Conservation (phyloP, 1,140 invertebrate genomes). For the Aporrectodea caliginosa region DNA sequence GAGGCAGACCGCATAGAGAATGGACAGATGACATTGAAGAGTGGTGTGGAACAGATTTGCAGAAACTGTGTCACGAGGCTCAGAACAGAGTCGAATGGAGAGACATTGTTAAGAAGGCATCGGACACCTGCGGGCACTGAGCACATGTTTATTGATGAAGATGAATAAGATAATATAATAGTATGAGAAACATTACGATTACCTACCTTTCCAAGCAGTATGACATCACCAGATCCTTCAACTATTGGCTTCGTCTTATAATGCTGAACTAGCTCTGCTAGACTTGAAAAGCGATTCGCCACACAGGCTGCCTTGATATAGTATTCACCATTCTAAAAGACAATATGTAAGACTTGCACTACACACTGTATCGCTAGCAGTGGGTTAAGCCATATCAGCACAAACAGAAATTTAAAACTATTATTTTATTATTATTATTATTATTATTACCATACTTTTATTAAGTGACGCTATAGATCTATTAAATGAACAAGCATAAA, state of each 20-base stretch:
- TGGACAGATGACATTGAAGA: no score
- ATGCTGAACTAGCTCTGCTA: constrained; percentile 90
- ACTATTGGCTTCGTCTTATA: constrained; percentile 98
- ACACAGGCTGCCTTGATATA: constrained; percentile 74
- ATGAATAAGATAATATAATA: no score
- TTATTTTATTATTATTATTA: constrained; percentile 4
- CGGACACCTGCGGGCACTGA: no score
- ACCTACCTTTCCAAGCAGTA: constrained; percentile 77
- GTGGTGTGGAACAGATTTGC: no score
- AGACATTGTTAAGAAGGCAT: no score
- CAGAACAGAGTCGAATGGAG: no score
- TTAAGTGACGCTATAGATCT: no score
- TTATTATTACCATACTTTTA: neutral
- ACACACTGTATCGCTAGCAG: neutral
- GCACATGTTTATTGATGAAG: no score
- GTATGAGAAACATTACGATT: no score
- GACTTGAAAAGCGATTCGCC: constrained; percentile 84
- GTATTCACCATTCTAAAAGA: constrained; percentile 75
- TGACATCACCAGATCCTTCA: constrained; percentile 90
- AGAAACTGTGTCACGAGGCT: no score
- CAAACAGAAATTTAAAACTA: neutral
- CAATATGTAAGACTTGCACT: neutral
- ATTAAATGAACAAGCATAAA: no score
- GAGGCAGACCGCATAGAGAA: no score
- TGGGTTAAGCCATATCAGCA: constrained; percentile 10